A percentile compares a stretch with the other conserved stretches of the same genome.
These are phyloP conservation scores for Chrysina gloriosa DNA, from an alignment of 2,888 invertebrate species.

Conservation along the genomic window DNA sequence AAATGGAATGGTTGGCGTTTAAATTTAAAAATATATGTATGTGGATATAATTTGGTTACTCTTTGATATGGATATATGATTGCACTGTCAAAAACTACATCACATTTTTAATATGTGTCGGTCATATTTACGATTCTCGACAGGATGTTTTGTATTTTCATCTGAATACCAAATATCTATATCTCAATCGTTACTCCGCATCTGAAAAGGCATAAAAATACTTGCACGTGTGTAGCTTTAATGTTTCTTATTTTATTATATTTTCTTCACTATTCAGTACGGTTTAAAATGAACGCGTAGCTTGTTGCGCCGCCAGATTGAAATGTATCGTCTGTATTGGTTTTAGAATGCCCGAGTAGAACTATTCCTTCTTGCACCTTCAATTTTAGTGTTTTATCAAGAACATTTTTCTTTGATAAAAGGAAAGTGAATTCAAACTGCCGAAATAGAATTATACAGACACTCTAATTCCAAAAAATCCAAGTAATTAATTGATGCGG, in stretches of 20 bases:
- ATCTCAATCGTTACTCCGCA: background rate
- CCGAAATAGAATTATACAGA: too few relatives aligned
- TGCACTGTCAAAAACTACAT: background rate
- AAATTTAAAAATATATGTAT: background rate
- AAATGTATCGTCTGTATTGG: too few relatives aligned
- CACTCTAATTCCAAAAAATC: too few relatives aligned
- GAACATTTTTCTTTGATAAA: too few relatives aligned
- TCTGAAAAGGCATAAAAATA: background rate
- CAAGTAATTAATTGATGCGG: too few relatives aligned
- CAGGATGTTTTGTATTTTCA: constrained; percentile 1
- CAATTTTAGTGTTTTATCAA: too few relatives aligned
- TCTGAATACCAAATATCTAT: constrained; percentile 7
- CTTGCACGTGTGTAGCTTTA: background rate
- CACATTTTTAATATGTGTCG: background rate
- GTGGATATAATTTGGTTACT: background rate
- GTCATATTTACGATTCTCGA: constrained; percentile 1
- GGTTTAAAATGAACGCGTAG: too few relatives aligned
- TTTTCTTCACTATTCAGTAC: background rate
- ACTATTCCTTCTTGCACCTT: too few relatives aligned
- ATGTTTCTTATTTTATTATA: background rate
- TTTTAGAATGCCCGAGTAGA: too few relatives aligned
- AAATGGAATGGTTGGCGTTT: background rate
- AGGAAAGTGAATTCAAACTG: too few relatives aligned
- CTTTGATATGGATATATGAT: background rate
- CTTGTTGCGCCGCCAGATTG: too few relatives aligned